Evolutionary conservation across 2,888 invertebrate genomes (phyloP).

Genomic region (Pristionchus exspectatus): DNA sequence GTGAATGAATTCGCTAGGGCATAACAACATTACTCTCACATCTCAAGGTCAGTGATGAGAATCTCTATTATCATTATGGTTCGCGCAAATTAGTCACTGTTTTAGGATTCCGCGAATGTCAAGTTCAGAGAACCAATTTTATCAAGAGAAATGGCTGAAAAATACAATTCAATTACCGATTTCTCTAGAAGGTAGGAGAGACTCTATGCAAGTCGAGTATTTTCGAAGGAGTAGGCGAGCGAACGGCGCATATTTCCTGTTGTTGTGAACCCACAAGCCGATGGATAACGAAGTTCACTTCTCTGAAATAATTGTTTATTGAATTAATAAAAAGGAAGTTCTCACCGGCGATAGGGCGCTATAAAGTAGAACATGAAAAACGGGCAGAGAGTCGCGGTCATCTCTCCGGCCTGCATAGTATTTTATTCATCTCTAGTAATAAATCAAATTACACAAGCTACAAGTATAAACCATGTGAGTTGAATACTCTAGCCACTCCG

Average conservation of each 20-base stretch:
- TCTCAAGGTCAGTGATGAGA: neutral
- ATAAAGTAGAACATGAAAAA: neutral
- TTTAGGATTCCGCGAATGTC: too few species aligned
- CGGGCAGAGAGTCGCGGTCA: neutral
- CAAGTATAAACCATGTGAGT: neutral
- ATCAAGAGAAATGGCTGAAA: too few species aligned
- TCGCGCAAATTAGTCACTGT: too few species aligned
- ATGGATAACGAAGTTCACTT: neutral
- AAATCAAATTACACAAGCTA: too few species aligned
- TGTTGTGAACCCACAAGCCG: neutral
- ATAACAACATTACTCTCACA: neutral
- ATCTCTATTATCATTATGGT: neutral
- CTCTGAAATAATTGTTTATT: neutral
- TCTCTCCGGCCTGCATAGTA: neutral
- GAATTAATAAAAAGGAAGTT: neutral
- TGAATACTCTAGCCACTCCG: neutral
- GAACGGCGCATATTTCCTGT: neutral
- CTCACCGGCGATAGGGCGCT: neutral
- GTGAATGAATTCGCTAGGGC: neutral
- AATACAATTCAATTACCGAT: too few species aligned
- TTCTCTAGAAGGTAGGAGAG: neutral
- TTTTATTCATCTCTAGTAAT: neutral
- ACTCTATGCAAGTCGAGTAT: neutral
- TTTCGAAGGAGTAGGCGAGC: neutral
- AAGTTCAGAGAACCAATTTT: too few species aligned